Base-by-base conservation (phyloP, 2,888 invertebrate genomes). In the Drosophila meridiana region DNA sequence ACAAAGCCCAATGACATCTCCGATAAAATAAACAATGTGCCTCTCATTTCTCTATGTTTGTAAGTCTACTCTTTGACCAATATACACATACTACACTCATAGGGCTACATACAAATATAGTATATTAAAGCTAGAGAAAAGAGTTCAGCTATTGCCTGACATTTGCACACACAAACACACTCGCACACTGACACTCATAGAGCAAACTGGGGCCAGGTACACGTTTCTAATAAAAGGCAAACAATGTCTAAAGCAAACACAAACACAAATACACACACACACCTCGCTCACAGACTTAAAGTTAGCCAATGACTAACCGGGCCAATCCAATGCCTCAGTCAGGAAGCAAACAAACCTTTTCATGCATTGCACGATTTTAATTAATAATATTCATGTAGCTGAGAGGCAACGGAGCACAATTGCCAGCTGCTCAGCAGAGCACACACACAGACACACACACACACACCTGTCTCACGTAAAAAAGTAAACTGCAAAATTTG, bases 361-460 rank as follows among this genome's bases (percentile, higher is more conserved):
- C 73, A 89, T 89, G 81, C 89, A 80, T 73, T 76, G 87, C 90
- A 90, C 90, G 89, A 87, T 89, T 90, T 90, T 90, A 90, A 90
- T 90, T 90, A 90, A 90, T 87, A 90, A 81, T 80, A 78, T 87
- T 77, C 87, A 75, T 79, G 83, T 74, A 68, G 45, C 56, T 40
- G 48, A 9, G 43, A 7, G 45, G 55, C 68, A 47, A 5, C 55
- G 28, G 28, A 38, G 2, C 68, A 42, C 34, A 68, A 48, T 67
- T 70, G 56, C 56, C 60, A 68, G 53, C 53, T 42, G 48, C 38
- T 53, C 58, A 34, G 7, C 42, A 48, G n/a, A 60, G 56, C 73
- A 34, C 8, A 65, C 61, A 43, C 57, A 65, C 34, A 9, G n/a
- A 20, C 52, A 70, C 48, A 47, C 65, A 38, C 57, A 48, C 56